Evolutionary conservation across 1,140 invertebrate genomes (phyloP), one percentile per base, ranked within the genome.

Genomic region (Euglossa dilemma): DNA sequence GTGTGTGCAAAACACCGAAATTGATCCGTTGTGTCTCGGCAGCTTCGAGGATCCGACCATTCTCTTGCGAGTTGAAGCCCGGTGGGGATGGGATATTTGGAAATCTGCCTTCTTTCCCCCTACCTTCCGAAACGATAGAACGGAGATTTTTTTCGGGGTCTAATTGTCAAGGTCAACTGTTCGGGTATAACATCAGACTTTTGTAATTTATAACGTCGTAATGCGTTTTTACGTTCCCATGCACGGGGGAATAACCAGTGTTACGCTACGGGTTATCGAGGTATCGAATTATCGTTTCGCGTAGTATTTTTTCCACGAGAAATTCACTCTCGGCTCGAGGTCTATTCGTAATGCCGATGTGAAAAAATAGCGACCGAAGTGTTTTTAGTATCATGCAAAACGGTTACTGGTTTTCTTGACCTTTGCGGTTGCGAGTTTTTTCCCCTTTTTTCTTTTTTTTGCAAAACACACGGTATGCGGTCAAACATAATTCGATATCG

Each of bases 401-500:
- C 14, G 6, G 18, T 43, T 72, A 63, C 57, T 25, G 45, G 47
- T 61, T 80, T 50, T 61, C 47, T 43, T 54, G 61, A 74, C 61
- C 79, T 81, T 81, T 74, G 79, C 47, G 79, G 71, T 81, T 73
- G 0, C 11, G 18, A 47, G 6, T 56, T 45, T 66, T 66, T 66
- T 45, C 16, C 6, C n/a, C n/a, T n/a, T n/a, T n/a, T 54, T 66
- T 56, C 36, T 50, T 8, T 66, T 50, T n/a, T 28, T 20, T 12
- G 28, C 8, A 23, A 80, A 73, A 64, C 47, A 69, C 47, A 70
- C 36, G 61, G 79, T 66, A 81, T 66, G 71, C 71, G 71, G 79
- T 75, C 50, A 45, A 47, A 45, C 18, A 81, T 74, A 80, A 80
- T 57, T 81, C 43, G 79, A 81, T 81, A 81, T 81, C 71, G 61